These are phyloP conservation scores for Callaeas wilsoni DNA, from an alignment of 2,113 vertebrate species.

Conservation along the genomic window DNA sequence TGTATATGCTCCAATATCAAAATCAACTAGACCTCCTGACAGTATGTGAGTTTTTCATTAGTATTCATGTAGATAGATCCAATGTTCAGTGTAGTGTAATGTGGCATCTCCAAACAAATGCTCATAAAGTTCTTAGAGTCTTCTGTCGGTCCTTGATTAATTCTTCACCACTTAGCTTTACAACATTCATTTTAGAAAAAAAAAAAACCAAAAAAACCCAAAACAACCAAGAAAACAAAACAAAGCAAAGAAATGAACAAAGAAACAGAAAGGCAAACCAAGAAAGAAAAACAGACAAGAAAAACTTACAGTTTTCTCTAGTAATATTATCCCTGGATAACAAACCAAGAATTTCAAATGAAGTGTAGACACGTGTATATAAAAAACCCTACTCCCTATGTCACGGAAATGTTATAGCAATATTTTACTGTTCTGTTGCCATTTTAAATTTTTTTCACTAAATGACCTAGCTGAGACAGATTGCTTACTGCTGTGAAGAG, in stretches of 20 bases:
- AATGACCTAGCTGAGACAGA: neutral
- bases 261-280: neutral
- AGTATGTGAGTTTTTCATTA: neutral
- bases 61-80: neutral
- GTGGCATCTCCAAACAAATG: neutral
- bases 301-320: neutral
- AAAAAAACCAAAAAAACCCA: neutral
- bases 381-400: rapidly evolving
- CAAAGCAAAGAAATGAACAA: neutral
- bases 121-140: neutral
- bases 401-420: neutral
- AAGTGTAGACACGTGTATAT: neutral
- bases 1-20: neutral
- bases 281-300: neutral
- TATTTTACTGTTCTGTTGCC: neutral
- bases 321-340: neutral
- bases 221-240: neutral
- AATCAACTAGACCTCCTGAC: neutral
- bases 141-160: neutral
- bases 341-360: neutral
- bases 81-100: neutral
- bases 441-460: neutral
- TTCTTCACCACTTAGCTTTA: neutral
- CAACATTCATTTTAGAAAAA: neutral
- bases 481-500: neutral